Evolutionary conservation across 1,140 invertebrate species (phyloP), one percentile per base, ranked within the genome.

Genomic region (Aphidius ervi): DNA sequence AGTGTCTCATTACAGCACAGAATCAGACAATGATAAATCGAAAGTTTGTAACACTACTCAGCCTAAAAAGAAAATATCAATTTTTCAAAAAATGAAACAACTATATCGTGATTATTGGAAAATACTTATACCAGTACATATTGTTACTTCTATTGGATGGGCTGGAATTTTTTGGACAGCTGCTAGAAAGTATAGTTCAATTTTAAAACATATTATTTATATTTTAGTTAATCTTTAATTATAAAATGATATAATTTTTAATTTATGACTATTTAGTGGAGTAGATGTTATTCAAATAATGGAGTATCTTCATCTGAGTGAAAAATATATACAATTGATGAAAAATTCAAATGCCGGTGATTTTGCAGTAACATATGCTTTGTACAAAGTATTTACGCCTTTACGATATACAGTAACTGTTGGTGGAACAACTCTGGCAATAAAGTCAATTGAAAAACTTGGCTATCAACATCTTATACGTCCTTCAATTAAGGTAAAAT

Each of bases 81-180:
- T 95, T 9, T 89, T 93, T 72, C 85, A 92, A 70, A 87, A 85
- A 69, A 95, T 97, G 77, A 97, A 96, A 77, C 82, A 89, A 70
- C 91, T 97, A 86, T 92, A 92, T 70, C 91, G 89, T 76, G 88
- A 97, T 73, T 97, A 98, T 79, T 97, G 95, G 90, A 95, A 97
- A 79, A 88, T 97, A 59, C 73, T 96, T 43, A 80, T 97, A 59
- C 93, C 92, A 41, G 93, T 97, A 1, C 95, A 98, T 79, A 68
- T 92, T 58, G 82, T 88, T 6, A 97, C 94, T 9, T 97, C 93
- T 1, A 74, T 85, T 57, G 83, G 87, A 61, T 98, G 95, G 94
- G 87, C 89, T 76, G 87, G 87, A 9, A 77, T 85, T 16, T 96
- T 96, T 77, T 97, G 95, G 77, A 87, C 90, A 73, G 76, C 88